Base-by-base conservation (phyloP, 2,113 vertebrate species). In the Cyprinodon variegatus region DNA sequence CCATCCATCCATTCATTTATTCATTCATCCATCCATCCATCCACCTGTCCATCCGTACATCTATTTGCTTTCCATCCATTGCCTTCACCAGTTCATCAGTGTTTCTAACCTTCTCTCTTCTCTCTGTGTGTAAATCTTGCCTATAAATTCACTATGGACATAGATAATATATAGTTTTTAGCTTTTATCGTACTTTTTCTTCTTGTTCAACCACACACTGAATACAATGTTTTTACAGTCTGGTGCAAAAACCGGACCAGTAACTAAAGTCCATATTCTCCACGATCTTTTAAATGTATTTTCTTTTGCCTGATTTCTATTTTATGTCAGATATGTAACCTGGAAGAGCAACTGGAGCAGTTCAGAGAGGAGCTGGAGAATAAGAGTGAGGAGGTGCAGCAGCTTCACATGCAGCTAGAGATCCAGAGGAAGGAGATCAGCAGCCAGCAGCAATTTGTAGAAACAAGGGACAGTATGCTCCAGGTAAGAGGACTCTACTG, bases 341-440 rank as follows among this genome's bases (percentile, higher is more conserved):
- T 99, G 89, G 98, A 99, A 90, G 98, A 99, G 81, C 98, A 99
- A 71, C 90, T 99, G 86, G 98, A 99, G 72, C 98, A 99, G 83
- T 99, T 99, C 88, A 94, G 95, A 79, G 98, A 99, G 85, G 98
- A 99, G 89, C 91, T 99, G 84, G 96, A 99, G 93, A 99, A 99
- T 83, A 99, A 99, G 92, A 97, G 96, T 48, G 98, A 99, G 90
- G 98, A 99, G 94, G 95, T 97, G 76, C 97, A 99, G 86, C 98
- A 98, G 76, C 92, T 99, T 53, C 96, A 98, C 43, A 99, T 99
- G 98, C 98, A 99, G 84, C 91, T 99, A 81, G 97, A 99, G 94
- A 99, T 99, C 91, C 97, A 99, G 90, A 94, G 89, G 76, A 98
- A 97, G 83, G 96, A 98, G 85, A 94, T 96, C 43, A 94, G 94